Evolutionary conservation across 2,888 invertebrate species (phyloP), one percentile per base, ranked within the genome.

Genomic region (Diplolepis rosae): DNA sequence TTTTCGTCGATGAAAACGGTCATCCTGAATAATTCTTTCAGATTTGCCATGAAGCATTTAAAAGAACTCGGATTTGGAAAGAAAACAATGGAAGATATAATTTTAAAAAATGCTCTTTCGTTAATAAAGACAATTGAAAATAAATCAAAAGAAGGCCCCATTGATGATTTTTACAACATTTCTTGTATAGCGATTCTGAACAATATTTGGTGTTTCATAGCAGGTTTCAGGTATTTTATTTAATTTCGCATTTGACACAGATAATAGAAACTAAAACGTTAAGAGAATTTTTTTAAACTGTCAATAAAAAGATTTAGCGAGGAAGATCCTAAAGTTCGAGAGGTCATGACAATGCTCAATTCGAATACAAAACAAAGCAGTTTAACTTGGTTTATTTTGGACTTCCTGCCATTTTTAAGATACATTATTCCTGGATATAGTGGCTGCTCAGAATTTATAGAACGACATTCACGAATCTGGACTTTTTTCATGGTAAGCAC

Each of bases 201-300:
- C 85, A 91, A 92, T 13, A 83, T 94, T 28, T 95, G 94, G 95
- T 91, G 91, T 42, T 91, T 93, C 84, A 90, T 93, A 67, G 93
- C 93, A 73, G 93, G 94, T 84, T 87, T 90, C 84, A 90, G 93
- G 88, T 86, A 77, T 6, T 30, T 66, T 61, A 22, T 15, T n/a
- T 32, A 28, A 45, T 35, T 13, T 13, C 13, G 9, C 13, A 15
- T 42, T 42, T 42, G 6, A 4, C 2, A 42, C 6, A 7, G 65
- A 32, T 15, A 45, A 22, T 32, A 32, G 15, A 45, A 39, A 42
- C 32, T 13, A 22, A 45, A 4, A 11, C 15, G 13, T 32, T 11
- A 30, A 27, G 28, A 66, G 22, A 9, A 54, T 28, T 56, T 66
- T 27, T 54, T 72, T 28, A n/a, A n/a, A n/a, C n/a, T n/a, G n/a